Evolutionary conservation across 2,113 vertebrate genomes (phyloP).

Genomic region (Edolisoma coerulescens): DNA sequence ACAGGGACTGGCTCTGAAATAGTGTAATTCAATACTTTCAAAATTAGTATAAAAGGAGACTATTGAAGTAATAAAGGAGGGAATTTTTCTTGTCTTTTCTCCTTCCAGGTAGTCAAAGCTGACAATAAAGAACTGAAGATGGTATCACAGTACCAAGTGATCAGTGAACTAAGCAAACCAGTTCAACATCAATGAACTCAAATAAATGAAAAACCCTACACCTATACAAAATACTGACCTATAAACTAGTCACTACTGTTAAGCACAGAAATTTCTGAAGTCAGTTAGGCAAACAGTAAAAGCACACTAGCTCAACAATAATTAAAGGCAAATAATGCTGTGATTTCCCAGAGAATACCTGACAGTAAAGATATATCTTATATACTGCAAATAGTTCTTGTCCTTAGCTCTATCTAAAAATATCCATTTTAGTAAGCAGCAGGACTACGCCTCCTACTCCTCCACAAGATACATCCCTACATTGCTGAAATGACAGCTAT

Average conservation of each 20-base stretch:
- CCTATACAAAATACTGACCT: not conserved
- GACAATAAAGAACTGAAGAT: not conserved
- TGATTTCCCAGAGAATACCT: not conserved
- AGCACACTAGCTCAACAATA: not conserved
- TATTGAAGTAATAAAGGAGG: not conserved
- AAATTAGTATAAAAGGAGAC: not conserved
- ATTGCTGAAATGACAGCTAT: not conserved
- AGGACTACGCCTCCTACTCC: not conserved
- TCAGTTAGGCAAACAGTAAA: not conserved
- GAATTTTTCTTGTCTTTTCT: not conserved
- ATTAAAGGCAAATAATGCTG: not conserved
- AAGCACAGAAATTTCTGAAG: not conserved
- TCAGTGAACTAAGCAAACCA: not conserved
- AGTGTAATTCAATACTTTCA: not conserved
- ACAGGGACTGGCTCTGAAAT: not conserved
- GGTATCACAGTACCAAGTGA: not conserved
- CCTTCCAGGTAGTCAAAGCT: not conserved
- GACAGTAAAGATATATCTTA: not conserved
- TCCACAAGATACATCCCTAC: not conserved
- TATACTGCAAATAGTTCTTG: not conserved
- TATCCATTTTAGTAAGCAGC: not conserved
- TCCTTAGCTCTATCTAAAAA: not conserved
- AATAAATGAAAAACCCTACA: not conserved
- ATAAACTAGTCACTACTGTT: not conserved
- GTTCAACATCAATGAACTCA: not conserved